These are phyloP conservation scores for Caenorhabditis sp. DNA, from an alignment of 2,888 invertebrate genomes.

Conservation along the genomic window DNA sequence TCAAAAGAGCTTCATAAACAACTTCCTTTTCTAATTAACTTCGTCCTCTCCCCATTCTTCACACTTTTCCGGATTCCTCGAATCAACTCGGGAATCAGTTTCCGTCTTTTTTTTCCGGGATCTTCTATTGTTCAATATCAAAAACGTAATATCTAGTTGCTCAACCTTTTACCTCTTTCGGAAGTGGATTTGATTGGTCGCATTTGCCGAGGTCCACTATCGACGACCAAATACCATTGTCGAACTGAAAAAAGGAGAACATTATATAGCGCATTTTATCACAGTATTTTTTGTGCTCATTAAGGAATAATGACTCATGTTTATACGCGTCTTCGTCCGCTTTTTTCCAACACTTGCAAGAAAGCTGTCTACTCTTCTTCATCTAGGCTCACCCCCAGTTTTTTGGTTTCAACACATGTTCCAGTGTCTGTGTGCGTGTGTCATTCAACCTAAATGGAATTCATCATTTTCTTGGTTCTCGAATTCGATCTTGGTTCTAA, in stretches of 20 bases:
- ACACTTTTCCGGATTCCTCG: not conserved
- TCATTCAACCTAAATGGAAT: not conserved
- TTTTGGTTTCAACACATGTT: slow-evolving; percentile 25
- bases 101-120: too few relatives aligned
- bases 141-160: too few relatives aligned
- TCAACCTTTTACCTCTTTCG: slow-evolving; percentile 58
- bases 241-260: slow-evolving; percentile 56
- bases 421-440: slow-evolving; percentile 9
- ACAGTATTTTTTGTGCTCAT: slow-evolving; percentile 43
- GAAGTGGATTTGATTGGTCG: slow-evolving; percentile 41
- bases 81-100: too few relatives aligned
- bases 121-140: too few relatives aligned
- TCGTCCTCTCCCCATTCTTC: slow-evolving; percentile 28
- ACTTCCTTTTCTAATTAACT: slow-evolving; percentile 48
- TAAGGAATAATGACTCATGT: slow-evolving; percentile 56
- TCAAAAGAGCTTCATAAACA: slow-evolving; percentile 45
- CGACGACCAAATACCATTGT: slow-evolving; percentile 61
- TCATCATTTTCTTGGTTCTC: not conserved
- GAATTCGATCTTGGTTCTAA: not conserved
- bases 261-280: slow-evolving; percentile 24
- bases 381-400: slow-evolving; percentile 22
- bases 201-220: slow-evolving; percentile 57
- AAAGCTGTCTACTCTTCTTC: slow-evolving; percentile 34
- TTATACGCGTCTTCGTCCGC: slow-evolving; percentile 25
- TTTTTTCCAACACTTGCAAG: slow-evolving; percentile 48